These are phyloP conservation scores for Sclerurus mexicanus DNA, from an alignment of 2,113 vertebrate species.

Conservation along the genomic window DNA sequence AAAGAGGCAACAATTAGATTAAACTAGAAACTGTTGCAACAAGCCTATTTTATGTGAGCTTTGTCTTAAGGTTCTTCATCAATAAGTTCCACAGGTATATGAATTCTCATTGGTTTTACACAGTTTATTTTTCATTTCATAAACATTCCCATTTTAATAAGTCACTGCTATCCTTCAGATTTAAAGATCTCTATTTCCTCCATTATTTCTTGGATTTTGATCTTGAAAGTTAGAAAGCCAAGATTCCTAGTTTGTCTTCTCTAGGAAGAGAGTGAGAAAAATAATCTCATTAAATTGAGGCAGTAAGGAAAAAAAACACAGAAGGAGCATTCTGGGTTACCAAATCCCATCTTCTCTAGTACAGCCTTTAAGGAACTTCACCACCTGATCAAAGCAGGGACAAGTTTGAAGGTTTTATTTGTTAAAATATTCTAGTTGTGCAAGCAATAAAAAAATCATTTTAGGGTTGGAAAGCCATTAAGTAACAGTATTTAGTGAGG, in stretches of 20 bases:
- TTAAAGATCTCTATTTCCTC: background rate
- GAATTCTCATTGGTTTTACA: background rate
- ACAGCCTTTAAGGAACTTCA: background rate
- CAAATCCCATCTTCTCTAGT: background rate
- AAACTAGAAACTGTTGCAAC: background rate
- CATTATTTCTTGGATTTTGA: background rate
- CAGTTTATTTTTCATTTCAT: background rate
- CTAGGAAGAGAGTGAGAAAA: background rate
- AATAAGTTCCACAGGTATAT: background rate
- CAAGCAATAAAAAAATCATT: background rate
- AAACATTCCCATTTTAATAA: background rate
- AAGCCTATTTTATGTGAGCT: background rate
- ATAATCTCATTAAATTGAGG: background rate
- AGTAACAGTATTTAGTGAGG: background rate
- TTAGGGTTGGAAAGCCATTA: background rate
- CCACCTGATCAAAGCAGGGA: background rate
- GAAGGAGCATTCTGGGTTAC: background rate
- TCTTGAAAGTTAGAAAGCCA: background rate
- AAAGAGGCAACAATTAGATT: background rate
- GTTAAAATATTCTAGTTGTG: background rate
- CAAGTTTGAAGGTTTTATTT: background rate
- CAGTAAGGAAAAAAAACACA: background rate
- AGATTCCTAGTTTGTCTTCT: background rate
- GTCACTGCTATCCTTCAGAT: background rate
- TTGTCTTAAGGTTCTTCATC: background rate